These are phyloP conservation scores for Limenitis camilla DNA, from an alignment of 2,888 invertebrate species.

Conservation along the genomic window DNA sequence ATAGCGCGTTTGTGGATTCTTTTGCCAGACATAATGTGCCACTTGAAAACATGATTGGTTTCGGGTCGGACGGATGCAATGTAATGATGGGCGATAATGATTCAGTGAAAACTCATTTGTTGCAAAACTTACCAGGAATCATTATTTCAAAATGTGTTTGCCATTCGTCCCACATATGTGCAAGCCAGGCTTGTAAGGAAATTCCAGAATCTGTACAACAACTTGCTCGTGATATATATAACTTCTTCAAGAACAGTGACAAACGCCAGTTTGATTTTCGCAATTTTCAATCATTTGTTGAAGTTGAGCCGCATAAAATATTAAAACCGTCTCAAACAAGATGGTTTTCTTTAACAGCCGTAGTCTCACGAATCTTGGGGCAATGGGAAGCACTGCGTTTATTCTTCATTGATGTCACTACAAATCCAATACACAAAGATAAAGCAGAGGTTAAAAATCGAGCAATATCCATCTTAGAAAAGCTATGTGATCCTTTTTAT, in stretches of 20 bases:
- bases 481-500: too few species aligned
- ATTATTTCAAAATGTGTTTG: conserved; percentile 35
- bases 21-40: not conserved
- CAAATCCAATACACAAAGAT: not conserved
- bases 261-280: conserved; percentile 22
- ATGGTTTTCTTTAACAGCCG: conserved; percentile 11
- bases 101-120: conserved; percentile 31
- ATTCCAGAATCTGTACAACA: conserved; percentile 33
- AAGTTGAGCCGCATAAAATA: conserved; percentile 15
- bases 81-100: conserved; percentile 34
- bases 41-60: conserved; percentile 32
- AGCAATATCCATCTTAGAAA: too few species aligned
- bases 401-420: not conserved
- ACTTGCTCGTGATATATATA: conserved; percentile 33
- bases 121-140: conserved; percentile 29
- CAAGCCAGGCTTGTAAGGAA: conserved; percentile 32
- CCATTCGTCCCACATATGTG: conserved; percentile 35
- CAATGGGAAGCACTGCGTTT: conserved; percentile 16
- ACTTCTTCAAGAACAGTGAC: conserved; percentile 27
- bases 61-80: conserved; percentile 36
- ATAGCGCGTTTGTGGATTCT: not conserved
- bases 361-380: conserved; percentile 9
- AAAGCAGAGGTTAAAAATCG: not conserved
- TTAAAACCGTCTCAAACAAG: conserved; percentile 15
- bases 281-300: conserved; percentile 21